Percentiles rank a stretch among this genome's conserved stretches.
phyloP scores from a whole-genome alignment of 2,888 invertebrate genomes.

The Boloria selene region DNA sequence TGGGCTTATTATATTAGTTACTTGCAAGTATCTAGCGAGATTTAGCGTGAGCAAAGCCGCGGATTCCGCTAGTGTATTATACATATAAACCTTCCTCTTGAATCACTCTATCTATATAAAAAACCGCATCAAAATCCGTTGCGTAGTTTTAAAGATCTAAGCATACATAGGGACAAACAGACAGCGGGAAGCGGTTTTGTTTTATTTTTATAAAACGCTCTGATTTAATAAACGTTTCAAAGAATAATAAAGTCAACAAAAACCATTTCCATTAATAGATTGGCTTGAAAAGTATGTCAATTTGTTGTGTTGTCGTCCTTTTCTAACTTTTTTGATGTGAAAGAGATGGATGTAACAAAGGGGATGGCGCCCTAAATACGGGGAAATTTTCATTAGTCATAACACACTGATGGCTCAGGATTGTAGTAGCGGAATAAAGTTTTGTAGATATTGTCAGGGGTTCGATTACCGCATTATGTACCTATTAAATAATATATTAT shows the following conservation, averaged over 20 bases:
- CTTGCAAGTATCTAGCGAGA: too few species aligned
- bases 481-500: too few species aligned
- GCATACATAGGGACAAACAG: too few species aligned
- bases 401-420: neutral
- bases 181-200: too few species aligned
- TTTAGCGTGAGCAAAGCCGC: too few species aligned
- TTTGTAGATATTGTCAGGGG: neutral
- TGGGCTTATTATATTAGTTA: too few species aligned
- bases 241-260: neutral
- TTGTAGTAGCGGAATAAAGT: neutral
- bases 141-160: too few species aligned
- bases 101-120: too few species aligned
- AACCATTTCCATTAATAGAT: conserved; percentile 14
- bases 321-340: neutral
- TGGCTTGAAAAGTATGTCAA: conserved; percentile 13
- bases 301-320: conserved; percentile 11
- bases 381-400: conserved; percentile 26
- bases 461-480: neutral
- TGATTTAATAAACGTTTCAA: conserved; percentile 8
- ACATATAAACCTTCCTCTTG: too few species aligned
- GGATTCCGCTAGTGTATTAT: too few species aligned
- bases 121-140: too few species aligned
- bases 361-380: conserved; percentile 8
- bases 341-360: conserved; percentile 9
- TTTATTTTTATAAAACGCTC: conserved; percentile 6